phyloP scores from a whole-genome alignment of 2,888 invertebrate genomes.

The Timema podura region DNA sequence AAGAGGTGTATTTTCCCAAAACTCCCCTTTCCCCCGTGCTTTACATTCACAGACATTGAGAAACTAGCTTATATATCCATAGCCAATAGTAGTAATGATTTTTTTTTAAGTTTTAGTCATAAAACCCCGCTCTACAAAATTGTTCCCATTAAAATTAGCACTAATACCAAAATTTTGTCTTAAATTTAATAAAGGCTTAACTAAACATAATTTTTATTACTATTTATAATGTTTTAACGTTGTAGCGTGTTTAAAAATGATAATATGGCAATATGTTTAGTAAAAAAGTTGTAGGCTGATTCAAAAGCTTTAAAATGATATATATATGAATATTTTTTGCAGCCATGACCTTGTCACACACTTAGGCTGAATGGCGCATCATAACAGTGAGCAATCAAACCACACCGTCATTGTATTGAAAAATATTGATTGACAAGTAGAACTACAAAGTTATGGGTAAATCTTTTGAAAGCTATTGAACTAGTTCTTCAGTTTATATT shows the following conservation, averaged over 20 bases:
- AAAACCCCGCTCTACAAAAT: neutral
- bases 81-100: neutral
- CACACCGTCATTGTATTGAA: too few relatives aligned
- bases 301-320: neutral
- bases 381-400: too few relatives aligned
- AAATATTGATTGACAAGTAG: too few relatives aligned
- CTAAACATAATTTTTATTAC: neutral
- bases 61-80: neutral
- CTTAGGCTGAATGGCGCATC: too few relatives aligned
- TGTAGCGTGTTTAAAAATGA: neutral
- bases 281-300: neutral
- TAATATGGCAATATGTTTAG: neutral
- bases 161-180: neutral
- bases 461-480: too few relatives aligned
- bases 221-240: neutral
- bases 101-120: neutral
- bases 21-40: neutral
- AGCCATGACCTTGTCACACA: too few relatives aligned
- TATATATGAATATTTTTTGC: neutral
- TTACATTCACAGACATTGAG: neutral
- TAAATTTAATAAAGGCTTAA: neutral
- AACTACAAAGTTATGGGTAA: too few relatives aligned
- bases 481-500: neutral
- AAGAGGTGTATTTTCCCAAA: too few relatives aligned
- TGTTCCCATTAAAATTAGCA: neutral